Conservation (phyloP, 2,888 invertebrate species). For the Agriotes lineatus region DNA sequence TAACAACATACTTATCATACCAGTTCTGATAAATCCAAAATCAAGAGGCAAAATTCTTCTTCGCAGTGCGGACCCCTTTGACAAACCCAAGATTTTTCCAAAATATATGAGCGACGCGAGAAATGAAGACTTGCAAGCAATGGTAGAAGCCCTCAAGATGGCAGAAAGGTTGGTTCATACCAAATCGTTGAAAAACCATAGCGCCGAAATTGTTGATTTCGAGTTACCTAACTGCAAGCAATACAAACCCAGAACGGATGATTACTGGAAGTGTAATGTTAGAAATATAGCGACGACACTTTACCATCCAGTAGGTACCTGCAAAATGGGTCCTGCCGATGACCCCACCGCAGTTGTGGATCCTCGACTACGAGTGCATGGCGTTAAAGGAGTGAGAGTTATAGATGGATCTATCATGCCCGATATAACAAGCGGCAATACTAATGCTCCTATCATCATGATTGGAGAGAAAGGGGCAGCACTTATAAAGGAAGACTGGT, state of each 20-base stretch:
- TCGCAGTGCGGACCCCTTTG: constrained; percentile 68
- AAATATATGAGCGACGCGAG: constrained; percentile 73
- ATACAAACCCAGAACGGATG: constrained; percentile 63
- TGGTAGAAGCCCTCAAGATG: constrained; percentile 68
- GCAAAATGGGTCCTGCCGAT: constrained; percentile 78
- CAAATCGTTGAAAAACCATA: constrained; percentile 60
- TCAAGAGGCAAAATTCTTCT: constrained; percentile 70
- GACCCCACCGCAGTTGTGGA: constrained; percentile 78
- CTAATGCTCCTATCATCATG: constrained; percentile 69
- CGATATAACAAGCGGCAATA: constrained; percentile 67
- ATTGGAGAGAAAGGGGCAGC: constrained; percentile 70
- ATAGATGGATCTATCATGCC: constrained; percentile 67
- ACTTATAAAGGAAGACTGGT: constrained; percentile 64
- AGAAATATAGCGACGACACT: constrained; percentile 53
- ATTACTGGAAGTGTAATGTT: constrained; percentile 69
- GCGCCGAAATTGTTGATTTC: constrained; percentile 60
- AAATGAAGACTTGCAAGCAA: constrained; percentile 64
- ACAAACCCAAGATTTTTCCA: constrained; percentile 72
- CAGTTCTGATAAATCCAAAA: constrained; percentile 81
- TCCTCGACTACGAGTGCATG: constrained; percentile 71
- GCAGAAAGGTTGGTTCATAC: constrained; percentile 64
- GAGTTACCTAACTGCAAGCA: constrained; percentile 66
- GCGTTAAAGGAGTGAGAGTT: constrained; percentile 67
- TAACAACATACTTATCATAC: constrained; percentile 68
- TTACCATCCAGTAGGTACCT: constrained; percentile 61